Conservation (phyloP, 1,140 invertebrate species). For the Zaprionus africanus region DNA sequence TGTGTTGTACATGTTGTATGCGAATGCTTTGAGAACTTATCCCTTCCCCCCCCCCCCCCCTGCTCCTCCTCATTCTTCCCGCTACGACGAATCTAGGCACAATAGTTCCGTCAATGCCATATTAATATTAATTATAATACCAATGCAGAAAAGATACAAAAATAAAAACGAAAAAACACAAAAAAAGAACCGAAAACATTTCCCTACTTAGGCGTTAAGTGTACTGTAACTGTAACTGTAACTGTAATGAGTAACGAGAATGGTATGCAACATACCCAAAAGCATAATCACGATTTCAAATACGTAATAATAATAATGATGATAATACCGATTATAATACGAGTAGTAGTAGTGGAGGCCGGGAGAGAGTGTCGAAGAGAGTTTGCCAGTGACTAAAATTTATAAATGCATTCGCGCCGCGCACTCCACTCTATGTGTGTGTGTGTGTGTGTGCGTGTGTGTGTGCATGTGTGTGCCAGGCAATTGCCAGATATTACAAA, state of each 20-base stretch:
- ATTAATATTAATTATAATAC: slow-evolving; percentile 74
- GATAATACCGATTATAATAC: slow-evolving; percentile 37
- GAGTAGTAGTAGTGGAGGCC: background rate
- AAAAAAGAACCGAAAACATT: slow-evolving; percentile 62
- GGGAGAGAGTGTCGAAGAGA: slow-evolving; percentile 4
- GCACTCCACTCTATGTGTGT: background rate
- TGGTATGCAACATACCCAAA: slow-evolving; percentile 80
- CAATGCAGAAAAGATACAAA: slow-evolving; percentile 23
- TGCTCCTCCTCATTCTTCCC: background rate
- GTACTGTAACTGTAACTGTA: slow-evolving; percentile 36
- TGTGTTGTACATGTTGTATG: slow-evolving; percentile 67
- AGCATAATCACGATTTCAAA: slow-evolving; percentile 83
- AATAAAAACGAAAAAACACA: background rate
- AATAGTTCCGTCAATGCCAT: slow-evolving; percentile 71
- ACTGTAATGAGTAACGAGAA: slow-evolving; percentile 51
- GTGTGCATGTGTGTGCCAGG: background rate
- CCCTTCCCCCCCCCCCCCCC: background rate
- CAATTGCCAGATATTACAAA: slow-evolving; percentile 37
- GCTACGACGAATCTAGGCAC: slow-evolving; percentile 46
- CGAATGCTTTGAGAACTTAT: slow-evolving; percentile 36
- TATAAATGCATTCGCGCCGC: background rate
- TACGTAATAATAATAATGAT: slow-evolving; percentile 77
- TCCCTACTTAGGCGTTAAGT: slow-evolving; percentile 64
- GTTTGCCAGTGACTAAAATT: slow-evolving; percentile 15
- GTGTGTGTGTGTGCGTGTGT: background rate